Evolutionary conservation across 2,888 invertebrate species (phyloP).

Genomic region (Noctua fimbriata): DNA sequence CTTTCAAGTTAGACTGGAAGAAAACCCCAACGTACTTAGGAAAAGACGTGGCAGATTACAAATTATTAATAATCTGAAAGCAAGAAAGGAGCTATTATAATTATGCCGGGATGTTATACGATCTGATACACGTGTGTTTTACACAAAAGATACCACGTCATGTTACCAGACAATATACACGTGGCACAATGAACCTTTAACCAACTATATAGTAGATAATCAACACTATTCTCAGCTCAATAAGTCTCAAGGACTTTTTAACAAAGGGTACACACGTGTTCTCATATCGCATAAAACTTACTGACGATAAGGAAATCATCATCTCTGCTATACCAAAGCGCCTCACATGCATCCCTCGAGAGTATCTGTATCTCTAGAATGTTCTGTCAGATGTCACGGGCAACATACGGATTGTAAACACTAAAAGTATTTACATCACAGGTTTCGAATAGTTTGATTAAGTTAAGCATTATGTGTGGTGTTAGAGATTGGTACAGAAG

Average conservation of each 20-base stretch:
- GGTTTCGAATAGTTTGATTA: slow-evolving; percentile 28
- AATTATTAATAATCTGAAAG: not conserved
- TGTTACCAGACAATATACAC: not conserved
- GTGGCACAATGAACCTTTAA: not conserved
- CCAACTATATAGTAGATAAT: not conserved
- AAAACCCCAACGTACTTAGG: not conserved
- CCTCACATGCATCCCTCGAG: slow-evolving; percentile 14
- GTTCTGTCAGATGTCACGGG: slow-evolving; percentile 1
- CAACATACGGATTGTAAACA: not conserved
- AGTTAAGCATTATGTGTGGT: slow-evolving; percentile 3
- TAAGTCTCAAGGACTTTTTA: not conserved
- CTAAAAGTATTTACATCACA: slow-evolving; percentile 14
- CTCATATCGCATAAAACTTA: slow-evolving; percentile 3
- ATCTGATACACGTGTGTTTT: not conserved
- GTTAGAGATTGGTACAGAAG: not conserved
- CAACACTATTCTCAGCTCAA: not conserved
- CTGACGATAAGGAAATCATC: too few relatives aligned
- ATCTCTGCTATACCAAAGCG: slow-evolving; percentile 1
- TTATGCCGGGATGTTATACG: not conserved
- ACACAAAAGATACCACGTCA: not conserved
- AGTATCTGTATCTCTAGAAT: not conserved
- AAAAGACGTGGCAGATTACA: not conserved
- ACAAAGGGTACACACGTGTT: not conserved
- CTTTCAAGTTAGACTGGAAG: not conserved
- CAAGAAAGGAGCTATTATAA: not conserved